Conservation (phyloP, 2,113 vertebrate genomes). For the Ariopsis seemanni region DNA sequence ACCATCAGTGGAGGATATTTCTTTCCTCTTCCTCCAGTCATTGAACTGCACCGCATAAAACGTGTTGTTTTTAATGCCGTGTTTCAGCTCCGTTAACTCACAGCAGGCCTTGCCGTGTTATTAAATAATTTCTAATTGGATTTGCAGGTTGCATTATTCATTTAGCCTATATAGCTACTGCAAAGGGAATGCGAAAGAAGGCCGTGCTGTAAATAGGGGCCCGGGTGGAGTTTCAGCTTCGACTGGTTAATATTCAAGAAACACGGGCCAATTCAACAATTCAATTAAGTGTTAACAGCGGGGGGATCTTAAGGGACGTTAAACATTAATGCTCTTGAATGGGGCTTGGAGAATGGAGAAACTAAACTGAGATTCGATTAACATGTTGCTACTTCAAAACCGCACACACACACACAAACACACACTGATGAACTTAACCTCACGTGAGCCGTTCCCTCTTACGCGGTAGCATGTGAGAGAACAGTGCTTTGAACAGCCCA, state of each 20-base stretch:
- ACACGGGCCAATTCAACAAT: constrained; percentile 51
- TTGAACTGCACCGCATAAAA: not conserved
- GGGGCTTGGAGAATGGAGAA: constrained; percentile 41
- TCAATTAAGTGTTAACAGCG: constrained; percentile 57
- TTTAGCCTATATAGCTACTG: not conserved
- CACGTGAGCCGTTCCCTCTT: not conserved
- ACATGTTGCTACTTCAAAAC: constrained; percentile 42
- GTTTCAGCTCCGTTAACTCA: constrained; percentile 20
- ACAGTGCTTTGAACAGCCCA: not conserved
- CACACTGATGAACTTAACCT: not conserved
- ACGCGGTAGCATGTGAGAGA: not conserved
- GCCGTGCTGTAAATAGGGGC: not conserved
- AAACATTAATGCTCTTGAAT: constrained; percentile 54
- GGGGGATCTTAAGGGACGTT: constrained; percentile 51
- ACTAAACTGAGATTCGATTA: constrained; percentile 54
- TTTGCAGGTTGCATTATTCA: constrained; percentile 38
- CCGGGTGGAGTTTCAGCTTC: constrained; percentile 26
- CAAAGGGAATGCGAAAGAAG: not conserved
- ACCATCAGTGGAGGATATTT: not conserved
- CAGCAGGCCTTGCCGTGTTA: constrained; percentile 17
- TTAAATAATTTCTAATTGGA: constrained; percentile 43
- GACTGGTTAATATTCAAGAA: constrained; percentile 53
- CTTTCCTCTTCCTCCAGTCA: not conserved
- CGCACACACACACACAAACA: constrained; percentile 20
- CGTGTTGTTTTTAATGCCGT: constrained; percentile 15